Base-by-base conservation (phyloP, 2,797 vertebrate species). In the Typhlichthys eigenmanni region DNA sequence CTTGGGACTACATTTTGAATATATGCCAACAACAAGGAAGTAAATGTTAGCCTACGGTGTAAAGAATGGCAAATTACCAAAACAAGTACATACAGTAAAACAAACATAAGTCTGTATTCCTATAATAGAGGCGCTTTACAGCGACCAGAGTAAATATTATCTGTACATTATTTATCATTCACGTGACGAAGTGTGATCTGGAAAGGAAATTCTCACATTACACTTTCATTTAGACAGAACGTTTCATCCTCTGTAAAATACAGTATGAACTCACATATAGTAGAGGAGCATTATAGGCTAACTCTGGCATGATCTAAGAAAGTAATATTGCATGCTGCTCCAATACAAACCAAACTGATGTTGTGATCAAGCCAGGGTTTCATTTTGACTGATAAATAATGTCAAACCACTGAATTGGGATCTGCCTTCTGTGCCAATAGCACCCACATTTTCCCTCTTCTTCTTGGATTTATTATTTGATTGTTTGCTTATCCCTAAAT, bases 1-100 rank as follows among this genome's bases (percentile, higher is more conserved):
- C 85, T 17, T 51, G 79, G 86, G 88, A 90, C 85, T 58, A 55
- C 53, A 78, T 80, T 76, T 88, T 92, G 88, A 88, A 80, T 72
- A 60, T 13, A 68, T 60, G 89, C 90, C 90, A 92, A 90, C 79
- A 91, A 88, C 84, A 89, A 92, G 91, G 91, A 93, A 91, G 89
- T 89, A 78, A 88, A 88, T 90, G 89, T 89, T 88, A 80, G 76
- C 64, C 76, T 77, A 75, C 68, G 79, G 86, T 88, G 88, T 77
- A 91, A 91, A 90, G 86, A 91, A 92, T 87, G 89, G 88, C 89
- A 92, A 82, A 80, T 83, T 71, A 92, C 89, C 89, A 91, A 91
- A 81, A 87, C 80, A 89, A 90, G 85, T 87, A 88, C 79, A 87
- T 74, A 29, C 24, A 29, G 4, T 29, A 82, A 89, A 88, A 90